Evolutionary conservation across 2,888 invertebrate genomes (phyloP).

Genomic region (Pseudococcus viburni): DNA sequence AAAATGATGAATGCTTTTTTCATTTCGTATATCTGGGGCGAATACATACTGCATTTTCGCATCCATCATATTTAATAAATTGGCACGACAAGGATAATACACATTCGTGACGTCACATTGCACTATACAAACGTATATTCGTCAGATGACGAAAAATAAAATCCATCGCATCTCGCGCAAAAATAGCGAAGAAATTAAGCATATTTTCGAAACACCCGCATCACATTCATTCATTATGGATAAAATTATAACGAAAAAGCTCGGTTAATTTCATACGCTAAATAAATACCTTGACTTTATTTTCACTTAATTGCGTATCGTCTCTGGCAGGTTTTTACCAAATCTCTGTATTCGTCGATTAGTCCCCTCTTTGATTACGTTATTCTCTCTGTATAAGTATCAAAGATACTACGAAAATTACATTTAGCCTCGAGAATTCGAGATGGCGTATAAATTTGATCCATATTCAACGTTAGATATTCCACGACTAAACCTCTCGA

Average conservation of each 20-base stretch:
- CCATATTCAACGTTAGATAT: not conserved
- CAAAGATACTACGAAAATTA: slow-evolving; percentile 2
- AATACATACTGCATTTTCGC: not conserved
- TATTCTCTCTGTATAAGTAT: not conserved
- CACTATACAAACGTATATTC: not conserved
- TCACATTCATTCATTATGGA: not conserved
- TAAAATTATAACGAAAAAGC: not conserved
- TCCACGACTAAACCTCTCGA: not conserved
- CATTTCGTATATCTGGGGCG: slow-evolving; percentile 23
- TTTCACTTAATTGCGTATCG: not conserved
- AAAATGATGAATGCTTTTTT: slow-evolving; percentile 44
- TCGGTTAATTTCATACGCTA: not conserved
- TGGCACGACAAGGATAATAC: slow-evolving; percentile 9
- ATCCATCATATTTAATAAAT: slow-evolving; percentile 49
- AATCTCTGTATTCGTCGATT: not conserved
- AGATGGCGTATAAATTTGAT: slow-evolving; percentile 13
- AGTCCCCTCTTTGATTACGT: not conserved
- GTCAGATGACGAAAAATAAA: not conserved
- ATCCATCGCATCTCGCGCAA: not conserved
- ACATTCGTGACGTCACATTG: not conserved
- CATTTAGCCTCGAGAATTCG: not conserved
- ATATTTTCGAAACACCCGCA: not conserved
- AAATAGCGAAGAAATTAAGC: not conserved
- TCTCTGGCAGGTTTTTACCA: not conserved
- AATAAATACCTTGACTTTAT: not conserved